Conservation (phyloP, 2,888 invertebrate species). For the Spicauda simplicius region DNA sequence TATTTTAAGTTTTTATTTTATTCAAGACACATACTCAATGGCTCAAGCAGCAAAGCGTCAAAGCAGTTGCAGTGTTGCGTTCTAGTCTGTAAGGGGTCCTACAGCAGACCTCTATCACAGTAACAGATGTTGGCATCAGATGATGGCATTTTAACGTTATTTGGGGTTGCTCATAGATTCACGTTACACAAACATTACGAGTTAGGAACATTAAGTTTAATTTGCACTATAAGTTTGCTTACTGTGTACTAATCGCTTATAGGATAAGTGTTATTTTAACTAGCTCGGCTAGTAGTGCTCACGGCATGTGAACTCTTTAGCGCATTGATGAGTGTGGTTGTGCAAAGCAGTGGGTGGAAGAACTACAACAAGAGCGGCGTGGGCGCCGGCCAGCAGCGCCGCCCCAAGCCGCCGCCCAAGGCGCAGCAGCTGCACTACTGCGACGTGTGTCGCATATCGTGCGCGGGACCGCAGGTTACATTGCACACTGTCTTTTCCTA, state of each 20-base stretch:
- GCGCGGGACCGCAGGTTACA: constrained; percentile 94
- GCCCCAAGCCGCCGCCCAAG: constrained; percentile 93
- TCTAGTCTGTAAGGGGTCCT: no score
- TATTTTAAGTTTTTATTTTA: no score
- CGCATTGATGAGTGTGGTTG: constrained; percentile 29
- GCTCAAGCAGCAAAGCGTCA: no score
- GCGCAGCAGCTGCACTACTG: constrained; percentile 98
- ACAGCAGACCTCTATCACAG: no score
- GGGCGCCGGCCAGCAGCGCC: constrained; percentile 85
- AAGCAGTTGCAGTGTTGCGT: no score
- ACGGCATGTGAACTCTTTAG: constrained; percentile 17
- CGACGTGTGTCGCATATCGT: constrained; percentile 99
- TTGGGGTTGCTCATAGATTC: no score
- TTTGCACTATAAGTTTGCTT: not conserved
- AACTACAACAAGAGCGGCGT: constrained; percentile 79
- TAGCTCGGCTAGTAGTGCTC: constrained; percentile 6
- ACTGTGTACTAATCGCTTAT: not conserved
- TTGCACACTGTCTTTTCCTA: no score
- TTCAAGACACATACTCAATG: no score
- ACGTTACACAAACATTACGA: not conserved
- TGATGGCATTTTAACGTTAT: no score
- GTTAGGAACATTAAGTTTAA: not conserved
- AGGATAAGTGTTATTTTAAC: not conserved
- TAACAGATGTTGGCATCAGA: no score
- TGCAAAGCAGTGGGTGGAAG: constrained; percentile 66